These are phyloP conservation scores for Hydriomena furcata DNA, from an alignment of 2,888 invertebrate genomes.

Conservation along the genomic window DNA sequence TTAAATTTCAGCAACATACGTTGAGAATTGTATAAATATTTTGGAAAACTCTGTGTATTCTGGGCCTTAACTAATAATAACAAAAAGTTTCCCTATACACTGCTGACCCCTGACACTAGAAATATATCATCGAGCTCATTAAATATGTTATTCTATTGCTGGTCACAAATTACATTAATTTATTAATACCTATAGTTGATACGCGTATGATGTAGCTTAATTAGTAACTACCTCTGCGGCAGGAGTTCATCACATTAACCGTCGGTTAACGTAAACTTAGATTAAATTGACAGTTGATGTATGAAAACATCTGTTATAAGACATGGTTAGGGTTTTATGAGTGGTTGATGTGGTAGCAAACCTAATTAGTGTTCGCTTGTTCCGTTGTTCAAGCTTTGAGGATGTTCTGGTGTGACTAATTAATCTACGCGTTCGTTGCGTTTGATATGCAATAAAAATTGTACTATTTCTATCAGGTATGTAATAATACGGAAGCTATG, in stretches of 20 bases:
- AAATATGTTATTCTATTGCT: conserved; percentile 42
- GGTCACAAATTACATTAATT: conserved; percentile 27
- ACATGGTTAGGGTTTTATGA: too few relatives aligned
- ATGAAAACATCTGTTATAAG: too few relatives aligned
- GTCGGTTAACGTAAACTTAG: not conserved
- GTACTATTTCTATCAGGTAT: not conserved
- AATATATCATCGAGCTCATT: conserved; percentile 66
- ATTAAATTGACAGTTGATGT: not conserved
- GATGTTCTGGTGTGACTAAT: conserved; percentile 15
- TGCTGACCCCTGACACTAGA: conserved; percentile 73
- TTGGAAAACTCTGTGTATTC: too few relatives aligned
- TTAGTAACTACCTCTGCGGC: conserved; percentile 19
- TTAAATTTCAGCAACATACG: too few relatives aligned
- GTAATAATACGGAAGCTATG: not conserved
- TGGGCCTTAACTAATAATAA: conserved; percentile 20
- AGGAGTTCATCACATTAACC: not conserved
- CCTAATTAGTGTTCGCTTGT: conserved; percentile 22
- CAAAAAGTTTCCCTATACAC: conserved; percentile 54
- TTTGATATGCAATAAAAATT: not conserved
- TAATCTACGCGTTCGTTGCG: conserved; percentile 1
- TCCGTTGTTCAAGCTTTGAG: conserved; percentile 11
- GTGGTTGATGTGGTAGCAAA: not conserved
- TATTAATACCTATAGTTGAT: conserved; percentile 31
- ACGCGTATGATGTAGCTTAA: conserved; percentile 27
- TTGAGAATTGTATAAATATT: too few relatives aligned